phyloP scores from a whole-genome alignment of 2,113 vertebrate species.

The Globicephala melas region DNA sequence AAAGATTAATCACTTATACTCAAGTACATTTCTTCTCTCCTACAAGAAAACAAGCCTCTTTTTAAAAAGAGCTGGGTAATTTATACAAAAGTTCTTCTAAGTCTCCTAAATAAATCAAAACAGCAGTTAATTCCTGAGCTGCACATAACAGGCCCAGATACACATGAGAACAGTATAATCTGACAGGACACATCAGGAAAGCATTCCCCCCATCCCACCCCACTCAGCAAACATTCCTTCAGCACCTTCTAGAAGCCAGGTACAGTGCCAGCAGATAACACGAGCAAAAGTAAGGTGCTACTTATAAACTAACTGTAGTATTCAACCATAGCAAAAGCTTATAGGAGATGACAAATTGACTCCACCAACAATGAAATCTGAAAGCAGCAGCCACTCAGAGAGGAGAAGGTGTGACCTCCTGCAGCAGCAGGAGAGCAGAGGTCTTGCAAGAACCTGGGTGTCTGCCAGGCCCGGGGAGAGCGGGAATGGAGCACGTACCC shows the following conservation, averaged over 20 bases:
- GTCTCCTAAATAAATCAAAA: constrained; percentile 29
- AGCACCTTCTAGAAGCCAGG: not conserved
- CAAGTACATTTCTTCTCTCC: not conserved
- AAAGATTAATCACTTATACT: constrained; percentile 31
- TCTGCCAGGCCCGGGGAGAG: not conserved
- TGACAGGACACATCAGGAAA: not conserved
- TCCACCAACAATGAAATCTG: not conserved
- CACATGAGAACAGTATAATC: not conserved
- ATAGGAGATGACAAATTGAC: not conserved
- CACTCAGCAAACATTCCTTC: not conserved
- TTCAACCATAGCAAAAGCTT: not conserved
- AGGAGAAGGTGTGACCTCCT: not conserved
- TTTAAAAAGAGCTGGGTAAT: not conserved
- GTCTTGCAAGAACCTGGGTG: not conserved
- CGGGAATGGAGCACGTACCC: rapidly evolving
- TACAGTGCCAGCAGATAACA: not conserved
- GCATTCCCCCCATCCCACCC: not conserved
- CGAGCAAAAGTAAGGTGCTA: not conserved
- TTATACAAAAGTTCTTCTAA: not conserved
- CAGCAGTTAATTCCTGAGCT: not conserved
- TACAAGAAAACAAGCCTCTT: not conserved
- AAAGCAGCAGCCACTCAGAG: not conserved
- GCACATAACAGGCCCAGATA: not conserved
- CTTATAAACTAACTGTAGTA: not conserved
- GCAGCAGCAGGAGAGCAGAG: not conserved